phyloP scores from a whole-genome alignment of 2,888 invertebrate genomes.

The Drosophila limbata region DNA sequence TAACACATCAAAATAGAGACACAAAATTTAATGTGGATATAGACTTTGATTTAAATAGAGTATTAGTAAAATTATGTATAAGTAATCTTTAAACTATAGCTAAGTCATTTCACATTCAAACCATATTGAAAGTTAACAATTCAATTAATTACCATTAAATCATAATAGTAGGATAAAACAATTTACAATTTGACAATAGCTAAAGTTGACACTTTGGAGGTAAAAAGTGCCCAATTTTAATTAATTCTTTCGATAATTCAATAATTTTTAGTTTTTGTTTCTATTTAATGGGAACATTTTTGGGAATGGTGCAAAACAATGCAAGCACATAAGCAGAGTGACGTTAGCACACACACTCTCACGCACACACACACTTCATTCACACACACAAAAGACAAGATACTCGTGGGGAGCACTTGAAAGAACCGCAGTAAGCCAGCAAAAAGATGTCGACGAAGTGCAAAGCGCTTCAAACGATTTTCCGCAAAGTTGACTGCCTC shows the following conservation, averaged over 20 bases:
- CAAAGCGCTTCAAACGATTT: constrained; percentile 80
- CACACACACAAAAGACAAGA: constrained; percentile 14
- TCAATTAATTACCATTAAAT: too few species aligned
- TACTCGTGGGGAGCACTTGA: constrained; percentile 44
- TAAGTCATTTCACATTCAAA: background rate
- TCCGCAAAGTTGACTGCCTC: constrained; percentile 80
- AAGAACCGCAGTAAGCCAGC: constrained; percentile 56
- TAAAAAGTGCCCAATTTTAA: background rate
- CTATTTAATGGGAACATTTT: constrained; percentile 48
- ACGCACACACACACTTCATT: constrained; percentile 15
- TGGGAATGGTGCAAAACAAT: constrained; percentile 64
- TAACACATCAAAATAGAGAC: too few species aligned
- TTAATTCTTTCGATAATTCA: background rate
- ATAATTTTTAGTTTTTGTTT: background rate
- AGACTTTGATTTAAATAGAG: background rate
- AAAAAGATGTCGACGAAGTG: constrained; percentile 79
- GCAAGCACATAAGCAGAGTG: constrained; percentile 31
- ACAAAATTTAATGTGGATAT: background rate
- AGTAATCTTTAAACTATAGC: too few species aligned
- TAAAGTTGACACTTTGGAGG: background rate
- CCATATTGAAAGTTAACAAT: background rate
- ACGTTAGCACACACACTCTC: constrained; percentile 2
- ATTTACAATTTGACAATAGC: too few species aligned
- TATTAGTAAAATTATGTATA: too few species aligned
- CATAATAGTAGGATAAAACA: background rate